Conservation (phyloP, 1,140 invertebrate species). For the Neotoxoptera formosana region DNA sequence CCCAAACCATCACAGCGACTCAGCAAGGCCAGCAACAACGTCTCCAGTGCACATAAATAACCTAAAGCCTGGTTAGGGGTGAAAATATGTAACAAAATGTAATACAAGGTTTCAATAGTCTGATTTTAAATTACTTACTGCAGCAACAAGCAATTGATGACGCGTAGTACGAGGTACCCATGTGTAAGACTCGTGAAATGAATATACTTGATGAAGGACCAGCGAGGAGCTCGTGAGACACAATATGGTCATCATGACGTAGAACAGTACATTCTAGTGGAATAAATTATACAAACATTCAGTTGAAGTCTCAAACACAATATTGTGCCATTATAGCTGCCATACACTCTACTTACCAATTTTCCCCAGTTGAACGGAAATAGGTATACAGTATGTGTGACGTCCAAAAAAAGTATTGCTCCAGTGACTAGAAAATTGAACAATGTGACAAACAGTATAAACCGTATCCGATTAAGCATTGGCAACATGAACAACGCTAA, state of each 20-base stretch:
- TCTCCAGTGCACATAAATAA: constrained; percentile 66
- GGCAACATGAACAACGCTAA: constrained; percentile 78
- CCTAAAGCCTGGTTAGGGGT: constrained; percentile 64
- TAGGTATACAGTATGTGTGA: constrained; percentile 80
- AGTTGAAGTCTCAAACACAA: neutral
- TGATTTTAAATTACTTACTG: constrained; percentile 63
- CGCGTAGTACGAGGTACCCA: constrained; percentile 69
- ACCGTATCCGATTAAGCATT: constrained; percentile 69
- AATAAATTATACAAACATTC: neutral
- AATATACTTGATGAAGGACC: constrained; percentile 71
- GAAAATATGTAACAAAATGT: constrained; percentile 1
- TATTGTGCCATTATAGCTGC: neutral
- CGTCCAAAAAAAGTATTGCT: constrained; percentile 82
- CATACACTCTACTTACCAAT: constrained; percentile 69
- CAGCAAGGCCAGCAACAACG: constrained; percentile 65
- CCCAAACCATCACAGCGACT: constrained; percentile 65
- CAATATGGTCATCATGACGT: constrained; percentile 71
- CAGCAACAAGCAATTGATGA: constrained; percentile 67
- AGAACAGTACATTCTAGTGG: constrained; percentile 71
- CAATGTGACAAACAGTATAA: constrained; percentile 81
- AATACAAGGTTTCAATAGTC: neutral
- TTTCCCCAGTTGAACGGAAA: constrained; percentile 85
- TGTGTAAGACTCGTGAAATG: constrained; percentile 70
- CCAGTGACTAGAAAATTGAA: constrained; percentile 82
- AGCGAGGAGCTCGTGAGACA: constrained; percentile 72